Evolutionary conservation across 2,797 vertebrate genomes (phyloP).

Genomic region (Capromys pilorides): DNA sequence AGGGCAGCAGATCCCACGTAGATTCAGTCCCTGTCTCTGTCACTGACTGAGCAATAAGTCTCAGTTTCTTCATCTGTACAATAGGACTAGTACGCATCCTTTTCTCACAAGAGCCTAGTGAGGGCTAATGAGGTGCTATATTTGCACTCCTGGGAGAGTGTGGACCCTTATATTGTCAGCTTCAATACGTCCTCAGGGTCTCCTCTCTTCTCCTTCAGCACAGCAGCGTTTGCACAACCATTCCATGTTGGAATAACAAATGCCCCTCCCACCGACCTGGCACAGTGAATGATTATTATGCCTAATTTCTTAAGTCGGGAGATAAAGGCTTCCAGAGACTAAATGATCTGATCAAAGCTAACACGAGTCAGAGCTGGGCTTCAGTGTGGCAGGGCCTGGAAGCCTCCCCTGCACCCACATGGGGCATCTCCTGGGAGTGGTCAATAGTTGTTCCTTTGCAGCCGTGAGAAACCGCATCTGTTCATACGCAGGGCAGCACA

Average conservation of each 20-base stretch:
- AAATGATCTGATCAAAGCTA: background rate
- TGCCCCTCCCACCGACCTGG: background rate
- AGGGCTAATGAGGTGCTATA: background rate
- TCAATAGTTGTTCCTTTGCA: rapidly evolving
- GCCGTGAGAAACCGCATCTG: background rate
- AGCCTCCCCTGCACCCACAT: background rate
- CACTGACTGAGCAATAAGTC: background rate
- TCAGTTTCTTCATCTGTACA: background rate
- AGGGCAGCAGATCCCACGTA: background rate
- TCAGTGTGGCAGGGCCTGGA: background rate
- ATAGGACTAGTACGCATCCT: background rate
- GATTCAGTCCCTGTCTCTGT: background rate
- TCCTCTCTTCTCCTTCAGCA: background rate
- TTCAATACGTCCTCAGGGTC: background rate
- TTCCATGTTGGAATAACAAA: background rate
- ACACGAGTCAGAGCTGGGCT: background rate
- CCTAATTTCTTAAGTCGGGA: background rate
- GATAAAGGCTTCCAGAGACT: background rate
- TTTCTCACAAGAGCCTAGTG: background rate
- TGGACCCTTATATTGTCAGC: background rate
- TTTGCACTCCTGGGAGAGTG: background rate
- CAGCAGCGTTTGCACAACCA: background rate
- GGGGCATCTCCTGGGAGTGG: background rate
- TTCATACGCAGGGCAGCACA: background rate
- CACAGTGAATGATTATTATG: background rate